Base-by-base conservation (phyloP, 2,113 vertebrate species). In the Lanius ludovicianus region DNA sequence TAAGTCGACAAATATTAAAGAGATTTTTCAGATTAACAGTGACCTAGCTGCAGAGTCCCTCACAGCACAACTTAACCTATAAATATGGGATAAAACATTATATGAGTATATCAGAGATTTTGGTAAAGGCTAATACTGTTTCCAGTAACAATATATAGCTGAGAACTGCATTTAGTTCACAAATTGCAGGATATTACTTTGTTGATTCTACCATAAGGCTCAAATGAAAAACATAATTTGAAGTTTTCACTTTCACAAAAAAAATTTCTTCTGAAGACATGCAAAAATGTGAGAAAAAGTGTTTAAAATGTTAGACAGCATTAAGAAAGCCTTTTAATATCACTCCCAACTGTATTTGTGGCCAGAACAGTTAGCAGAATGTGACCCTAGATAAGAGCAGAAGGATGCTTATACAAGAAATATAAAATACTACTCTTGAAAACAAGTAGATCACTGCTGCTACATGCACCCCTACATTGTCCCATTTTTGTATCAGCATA, bases 21-120 rank as follows among this genome's bases (percentile, higher is more conserved):
- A 95, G 31, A 53, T 80, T 91, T 94, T 94, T 85, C 39, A 81
- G 47, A 23, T 82, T 84, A 94, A 94, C 21, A 78, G 33, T 30
- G 37, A 62, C 30, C 53, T 31, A 74, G 59, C 50, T 91, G 23
- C 69, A 83, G 63, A 85, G 71, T n/a, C 70, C 22, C 63, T 88
- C 68, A 67, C 14, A 91, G 71, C 33, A 83, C 10, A 78, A 50
- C 20, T 42, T 53, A 84, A 41, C 75, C 31, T 35, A 80, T 19
- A 80, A 80, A 81, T 41, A 65, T 13, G 59, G 16, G 39, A n/a
- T 69, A 93, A 88, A 41, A 52, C 5, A 41, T 53, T 86, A 76
- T 0, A 3, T 25, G 14, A 88, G 25, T 77, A 30, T 46, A 42
- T 44, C 69, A 74, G 42, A 89, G 19, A 83, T 77, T 87, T 77